phyloP scores from a whole-genome alignment of 2,113 vertebrate genomes.

The Albula goreensis region DNA sequence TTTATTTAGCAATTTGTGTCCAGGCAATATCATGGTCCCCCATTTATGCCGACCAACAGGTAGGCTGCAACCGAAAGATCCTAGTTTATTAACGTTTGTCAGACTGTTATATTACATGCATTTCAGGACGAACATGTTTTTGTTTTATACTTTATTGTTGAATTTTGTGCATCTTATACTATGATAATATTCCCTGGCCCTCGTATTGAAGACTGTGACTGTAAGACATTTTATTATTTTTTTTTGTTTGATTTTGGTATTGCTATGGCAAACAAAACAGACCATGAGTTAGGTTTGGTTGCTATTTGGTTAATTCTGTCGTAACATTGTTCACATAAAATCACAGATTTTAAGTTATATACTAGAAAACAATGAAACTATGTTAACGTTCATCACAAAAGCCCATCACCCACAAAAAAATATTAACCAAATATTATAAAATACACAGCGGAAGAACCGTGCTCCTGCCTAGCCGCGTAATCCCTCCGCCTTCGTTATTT shows the following conservation, averaged over 20 bases:
- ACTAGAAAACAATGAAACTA: neutral
- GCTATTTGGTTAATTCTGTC: too few species aligned
- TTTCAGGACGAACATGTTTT: neutral
- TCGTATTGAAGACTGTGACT: neutral
- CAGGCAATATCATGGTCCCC: too few species aligned
- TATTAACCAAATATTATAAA: neutral
- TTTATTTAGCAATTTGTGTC: too few species aligned
- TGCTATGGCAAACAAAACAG: neutral
- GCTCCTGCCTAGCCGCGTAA: constrained; percentile 33
- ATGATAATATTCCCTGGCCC: neutral
- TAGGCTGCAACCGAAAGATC: too few species aligned
- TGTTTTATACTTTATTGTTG: neutral
- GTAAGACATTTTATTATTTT: neutral
- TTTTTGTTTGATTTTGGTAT: neutral
- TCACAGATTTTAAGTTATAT: neutral
- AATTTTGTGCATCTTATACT: too few species aligned
- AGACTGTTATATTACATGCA: too few species aligned
- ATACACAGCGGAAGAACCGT: neutral
- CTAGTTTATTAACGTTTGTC: too few species aligned
- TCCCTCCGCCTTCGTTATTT: constrained; percentile 57
- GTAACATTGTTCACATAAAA: neutral
- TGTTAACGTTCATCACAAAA: neutral
- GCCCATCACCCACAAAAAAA: neutral
- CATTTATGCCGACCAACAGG: too few species aligned
- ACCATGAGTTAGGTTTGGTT: too few species aligned